Evolutionary conservation across 2,113 vertebrate species (phyloP), one percentile per base, ranked within the genome.

Genomic region (Erythrolamprus reginae): DNA sequence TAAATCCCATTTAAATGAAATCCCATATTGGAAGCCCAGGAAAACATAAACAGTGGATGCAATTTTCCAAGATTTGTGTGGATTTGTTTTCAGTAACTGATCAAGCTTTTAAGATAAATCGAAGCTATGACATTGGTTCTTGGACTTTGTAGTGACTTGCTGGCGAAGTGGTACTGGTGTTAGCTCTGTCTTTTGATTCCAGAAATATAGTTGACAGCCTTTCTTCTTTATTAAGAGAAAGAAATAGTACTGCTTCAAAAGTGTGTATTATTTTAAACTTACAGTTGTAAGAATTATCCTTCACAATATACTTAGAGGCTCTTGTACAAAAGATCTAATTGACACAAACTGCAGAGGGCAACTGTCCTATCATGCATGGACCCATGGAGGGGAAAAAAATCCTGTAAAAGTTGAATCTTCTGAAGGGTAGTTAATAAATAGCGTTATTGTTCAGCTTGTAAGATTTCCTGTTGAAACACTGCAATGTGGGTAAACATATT

Each of bases 181-280:
- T 90, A 55, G n/a, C 28, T 86, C 83, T 21, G 45, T 38, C 17
- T 42, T 48, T 91, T 65, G 45, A 9, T 33, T 23, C 17, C 28
- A 3, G 28, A 87, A 83, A 42, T 26, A 55, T 42, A 87, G 77
- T 5, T n/a, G 33, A 10, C 48, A 23, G 33, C 55, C 4, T 1
- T 82, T 58, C 86, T 24, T 19, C 26, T 33, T n/a, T 7, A 1
- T 0, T 55, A 47, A 0, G 47, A 0, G 15, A 0, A 65, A 65
- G 61, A 33, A 65, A 65, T 17, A 15, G 28, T 1, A 19, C 82
- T 21, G 7, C 86, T 77, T 65, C 24, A 50, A 87, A 47, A 10
- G 77, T 17, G 10, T 28, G 28, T 87, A 13, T 82, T 90, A 26
- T 51, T 2, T 52, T 86, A 53, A 24, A 42, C 23, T 52, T 77